Percentiles rank a stretch among this genome's conserved stretches.
phyloP scores from a whole-genome alignment of 2,888 invertebrate genomes.

The Drosophila neotestacea region DNA sequence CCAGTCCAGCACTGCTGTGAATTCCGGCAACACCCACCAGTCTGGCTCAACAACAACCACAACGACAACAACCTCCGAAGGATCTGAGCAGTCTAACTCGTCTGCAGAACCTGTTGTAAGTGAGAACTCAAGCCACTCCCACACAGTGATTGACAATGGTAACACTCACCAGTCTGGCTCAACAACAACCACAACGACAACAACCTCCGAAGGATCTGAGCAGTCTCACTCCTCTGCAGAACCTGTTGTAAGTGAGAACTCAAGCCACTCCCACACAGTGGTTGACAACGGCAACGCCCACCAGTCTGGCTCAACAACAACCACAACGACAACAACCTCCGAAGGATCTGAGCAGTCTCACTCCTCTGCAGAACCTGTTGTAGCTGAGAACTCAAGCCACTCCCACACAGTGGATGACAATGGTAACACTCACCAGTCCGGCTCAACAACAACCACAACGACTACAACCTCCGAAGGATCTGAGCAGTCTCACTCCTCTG shows the following conservation, averaged over 20 bases:
- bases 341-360: not conserved
- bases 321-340: constrained; percentile 7
- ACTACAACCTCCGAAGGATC: constrained; percentile 8
- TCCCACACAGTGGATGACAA: not conserved
- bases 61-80: constrained; percentile 14
- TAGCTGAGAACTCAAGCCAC: not conserved
- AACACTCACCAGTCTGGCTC: constrained; percentile 21
- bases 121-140: not conserved
- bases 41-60: constrained; percentile 23
- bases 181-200: constrained; percentile 12
- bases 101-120: not conserved
- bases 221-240: not conserved
- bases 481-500: not conserved
- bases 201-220: not conserved
- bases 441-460: constrained; percentile 26
- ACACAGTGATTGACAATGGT: constrained; percentile 1
- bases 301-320: constrained; percentile 15
- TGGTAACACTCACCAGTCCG: constrained; percentile 16
- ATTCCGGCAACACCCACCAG: not conserved
- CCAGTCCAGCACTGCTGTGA: not conserved
- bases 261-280: not conserved
- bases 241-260: not conserved
- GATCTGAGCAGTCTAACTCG: not conserved
- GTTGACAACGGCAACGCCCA: constrained; percentile 4
- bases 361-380: not conserved